Base-by-base conservation (phyloP, 2,797 vertebrate species). In the Okamejei kenojei region DNA sequence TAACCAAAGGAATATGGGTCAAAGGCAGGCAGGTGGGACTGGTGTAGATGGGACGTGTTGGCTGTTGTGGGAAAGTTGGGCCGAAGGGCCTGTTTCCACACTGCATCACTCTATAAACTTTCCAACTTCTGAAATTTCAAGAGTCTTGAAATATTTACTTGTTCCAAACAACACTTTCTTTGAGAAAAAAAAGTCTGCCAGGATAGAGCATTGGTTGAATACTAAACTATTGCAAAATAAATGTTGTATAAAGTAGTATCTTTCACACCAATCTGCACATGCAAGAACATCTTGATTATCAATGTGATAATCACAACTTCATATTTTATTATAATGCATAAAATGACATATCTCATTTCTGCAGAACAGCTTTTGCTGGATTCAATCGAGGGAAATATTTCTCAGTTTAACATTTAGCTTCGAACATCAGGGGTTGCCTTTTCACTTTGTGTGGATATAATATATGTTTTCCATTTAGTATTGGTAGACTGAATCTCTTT, bases 281-380 rank as follows among this genome's bases (percentile, higher is more conserved):
- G 29, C 61, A 88, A 35, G 65, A 7, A 88, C 9, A 29, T 9
- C 61, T 68, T 65, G 84, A 68, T 65, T 88, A 68, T 88, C 84
- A 88, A 35, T 68, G n/a, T 8, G 84, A 88, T 68, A 68, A 86
- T 86, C 82, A 63, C 29, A 74, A 74, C 45, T 35, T 65, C n/a
- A 65, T 68, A 88, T 35, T 88, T 88, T 88, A 32, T 11, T 32
- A 65, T 88, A 65, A 61, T 19, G 15, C 10, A 68, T 88, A 65
- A 88, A 88, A 35, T 88, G n/a, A n/a, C 84, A 88, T 63, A 88
- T 29, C 54, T 86, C 58, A 32, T 68, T 86, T 21, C 17, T 65
- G n/a, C 84, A 32, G 63, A 32, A 88, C 17, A 88, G 63, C 61
- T 32, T 88, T 21, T 65, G 61, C n/a, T 65, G 61, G 84, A 68